Percentiles rank a stretch among this genome's conserved stretches.
phyloP scores from a whole-genome alignment of 2,797 vertebrate species.

The Macrochelys suwanniensis region DNA sequence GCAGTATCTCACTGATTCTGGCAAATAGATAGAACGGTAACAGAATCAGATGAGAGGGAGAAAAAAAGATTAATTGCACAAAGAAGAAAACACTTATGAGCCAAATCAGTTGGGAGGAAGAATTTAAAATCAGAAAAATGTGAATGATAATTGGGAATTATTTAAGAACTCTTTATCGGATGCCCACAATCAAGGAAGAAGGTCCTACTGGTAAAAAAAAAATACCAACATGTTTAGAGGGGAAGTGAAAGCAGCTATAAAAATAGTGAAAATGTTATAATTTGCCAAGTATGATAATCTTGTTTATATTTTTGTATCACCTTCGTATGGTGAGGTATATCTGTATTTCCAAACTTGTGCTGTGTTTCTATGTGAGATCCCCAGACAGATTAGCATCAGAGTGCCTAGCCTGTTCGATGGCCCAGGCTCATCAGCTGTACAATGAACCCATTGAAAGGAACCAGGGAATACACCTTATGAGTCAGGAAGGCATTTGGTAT shows the following conservation, averaged over 20 bases:
- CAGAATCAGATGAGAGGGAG: not conserved
- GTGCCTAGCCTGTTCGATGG: no score
- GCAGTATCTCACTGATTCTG: not conserved
- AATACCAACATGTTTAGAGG: not conserved
- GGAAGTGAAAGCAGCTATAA: not conserved
- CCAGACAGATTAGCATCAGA: no score
- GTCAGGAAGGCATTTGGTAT: no score
- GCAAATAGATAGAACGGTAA: not conserved
- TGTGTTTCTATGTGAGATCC: no score
- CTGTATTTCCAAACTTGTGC: no score
- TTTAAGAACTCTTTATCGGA: not conserved
- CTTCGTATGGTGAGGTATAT: no score
- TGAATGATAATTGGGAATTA: not conserved
- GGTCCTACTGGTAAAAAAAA: not conserved
- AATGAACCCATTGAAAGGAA: no score
- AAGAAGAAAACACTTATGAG: not conserved
- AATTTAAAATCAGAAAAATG: not conserved
- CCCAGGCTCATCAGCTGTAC: no score
- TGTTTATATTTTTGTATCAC: no score
- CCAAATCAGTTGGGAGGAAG: not conserved
- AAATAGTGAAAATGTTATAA: not conserved
- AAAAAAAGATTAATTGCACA: not conserved
- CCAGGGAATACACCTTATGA: no score
- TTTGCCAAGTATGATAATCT: no score
- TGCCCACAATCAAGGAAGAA: not conserved